Evolutionary conservation across 2,113 vertebrate genomes (phyloP), one percentile per base, ranked within the genome.

Genomic region (Podarcis cretensis): DNA sequence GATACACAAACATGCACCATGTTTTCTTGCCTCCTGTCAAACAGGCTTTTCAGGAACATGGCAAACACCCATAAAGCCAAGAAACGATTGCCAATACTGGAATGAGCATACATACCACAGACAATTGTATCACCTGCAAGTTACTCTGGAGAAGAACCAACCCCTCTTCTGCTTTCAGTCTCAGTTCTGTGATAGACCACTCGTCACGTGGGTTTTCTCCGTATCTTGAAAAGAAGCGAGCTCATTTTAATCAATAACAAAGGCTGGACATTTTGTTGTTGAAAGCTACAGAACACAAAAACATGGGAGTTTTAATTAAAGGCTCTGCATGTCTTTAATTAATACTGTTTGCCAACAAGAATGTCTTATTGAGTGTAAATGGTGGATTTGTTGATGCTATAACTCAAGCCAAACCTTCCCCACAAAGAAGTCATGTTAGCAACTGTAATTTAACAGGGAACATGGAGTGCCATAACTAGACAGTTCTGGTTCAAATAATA

Each of bases 301-400:
- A 74, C 21, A 83, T 73, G 40, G 18, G 48, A 3, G 75, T 81
- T 40, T 92, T 76, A n/a, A 69, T 54, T 2, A 20, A 89, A 73
- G 0, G 68, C 6, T 59, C 81, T 63, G 48, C 14, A 0, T 75
- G 27, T 83, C 90, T 90, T 89, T 83, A 73, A 13, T 81, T 89
- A 63, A 20, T 2, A 4, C 0, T 30, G 79, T 92, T 84, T 92
- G 2, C 27, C 27, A 83, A 40, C 27, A 69, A 65, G 6, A 84
- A 90, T 40, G 85, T 1, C n/a, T 88, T 54, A 54, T 54, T 82
- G 18, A 75, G 88, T 13, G 69, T 88, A 71, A 84, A 87, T 57
- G 87, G 68, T 79, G 89, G 68, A 59, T 89, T 89, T 25, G n/a
- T 89, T 87, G 81, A 76, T 73, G 93, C 92, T 30, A 5, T 81